Evolutionary conservation across 2,888 invertebrate species (phyloP).

Genomic region (Lasioglossum oenotherae): DNA sequence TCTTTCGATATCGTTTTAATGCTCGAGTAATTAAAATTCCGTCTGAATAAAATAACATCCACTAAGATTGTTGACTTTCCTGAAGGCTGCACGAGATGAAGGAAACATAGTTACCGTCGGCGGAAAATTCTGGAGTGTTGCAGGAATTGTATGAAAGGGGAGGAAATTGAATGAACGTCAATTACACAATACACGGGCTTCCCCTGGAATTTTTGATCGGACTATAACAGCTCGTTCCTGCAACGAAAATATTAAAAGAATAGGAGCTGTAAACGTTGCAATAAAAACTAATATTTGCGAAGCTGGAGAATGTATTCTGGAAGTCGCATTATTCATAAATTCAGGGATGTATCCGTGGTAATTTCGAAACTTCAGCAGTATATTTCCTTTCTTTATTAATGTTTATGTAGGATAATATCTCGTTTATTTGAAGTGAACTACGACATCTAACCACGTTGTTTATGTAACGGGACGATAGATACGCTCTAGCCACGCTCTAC

Average conservation of each 20-base stretch:
- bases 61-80: not conserved
- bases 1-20: not conserved
- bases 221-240: not conserved
- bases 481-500: not conserved
- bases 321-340: not conserved
- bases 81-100: not conserved
- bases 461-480: not conserved
- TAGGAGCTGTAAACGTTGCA: not conserved
- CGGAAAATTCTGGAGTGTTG: not conserved
- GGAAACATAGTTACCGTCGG: not conserved
- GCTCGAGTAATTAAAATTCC: not conserved
- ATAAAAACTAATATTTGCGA: not conserved
- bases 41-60: not conserved
- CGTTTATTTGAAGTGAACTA: not conserved
- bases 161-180: constrained; percentile 6
- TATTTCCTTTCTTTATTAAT: not conserved
- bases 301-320: not conserved
- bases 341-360: not conserved
- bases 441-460: not conserved
- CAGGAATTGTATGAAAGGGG: not conserved
- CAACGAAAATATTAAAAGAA: not conserved
- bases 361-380: not conserved
- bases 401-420: not conserved
- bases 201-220: not conserved
- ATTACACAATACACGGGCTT: not conserved